These are phyloP conservation scores for Petrocephalus zakoni DNA, from an alignment of 2,113 vertebrate species.

Conservation along the genomic window DNA sequence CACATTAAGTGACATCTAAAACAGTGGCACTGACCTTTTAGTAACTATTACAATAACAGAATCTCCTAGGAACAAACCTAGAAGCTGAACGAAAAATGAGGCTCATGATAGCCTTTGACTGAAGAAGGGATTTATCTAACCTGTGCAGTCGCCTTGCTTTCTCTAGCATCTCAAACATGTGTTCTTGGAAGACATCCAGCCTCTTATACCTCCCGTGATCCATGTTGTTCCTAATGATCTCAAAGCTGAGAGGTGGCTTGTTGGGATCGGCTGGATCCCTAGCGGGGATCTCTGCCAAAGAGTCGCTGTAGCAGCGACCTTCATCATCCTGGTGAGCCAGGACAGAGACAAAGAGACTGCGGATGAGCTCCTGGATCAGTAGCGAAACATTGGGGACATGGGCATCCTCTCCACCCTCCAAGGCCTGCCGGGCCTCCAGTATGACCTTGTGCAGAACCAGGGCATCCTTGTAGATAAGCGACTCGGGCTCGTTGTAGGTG, in stretches of 20 bases:
- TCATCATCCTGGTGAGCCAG: constrained; percentile 97
- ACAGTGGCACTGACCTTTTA: not conserved
- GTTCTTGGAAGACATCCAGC: constrained; percentile 94
- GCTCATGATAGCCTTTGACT: not conserved
- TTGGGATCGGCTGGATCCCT: constrained; percentile 77
- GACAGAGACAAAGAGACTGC: constrained; percentile 95
- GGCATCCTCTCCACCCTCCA: constrained; percentile 90
- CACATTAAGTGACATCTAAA: not conserved
- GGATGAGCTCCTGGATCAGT: constrained; percentile 92
- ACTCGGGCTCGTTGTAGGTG: constrained; percentile 95
- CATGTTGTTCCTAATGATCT: constrained; percentile 87
- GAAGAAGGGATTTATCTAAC: constrained; percentile 51
- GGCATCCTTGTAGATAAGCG: constrained; percentile 95
- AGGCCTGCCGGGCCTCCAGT: constrained; percentile 83
- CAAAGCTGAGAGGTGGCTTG: constrained; percentile 83
- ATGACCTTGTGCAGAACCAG: constrained; percentile 89
- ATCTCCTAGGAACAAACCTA: not conserved
- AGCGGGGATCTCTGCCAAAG: constrained; percentile 89
- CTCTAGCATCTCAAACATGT: constrained; percentile 98
- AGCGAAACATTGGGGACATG: constrained; percentile 89
- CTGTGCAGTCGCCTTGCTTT: constrained; percentile 88
- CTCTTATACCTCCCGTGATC: constrained; percentile 86
- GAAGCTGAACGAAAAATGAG: not conserved
- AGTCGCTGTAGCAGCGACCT: constrained; percentile 97
- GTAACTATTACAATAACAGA: not conserved